These are phyloP conservation scores for Amblyteles armatorius DNA, from an alignment of 2,888 invertebrate species.

Conservation along the genomic window DNA sequence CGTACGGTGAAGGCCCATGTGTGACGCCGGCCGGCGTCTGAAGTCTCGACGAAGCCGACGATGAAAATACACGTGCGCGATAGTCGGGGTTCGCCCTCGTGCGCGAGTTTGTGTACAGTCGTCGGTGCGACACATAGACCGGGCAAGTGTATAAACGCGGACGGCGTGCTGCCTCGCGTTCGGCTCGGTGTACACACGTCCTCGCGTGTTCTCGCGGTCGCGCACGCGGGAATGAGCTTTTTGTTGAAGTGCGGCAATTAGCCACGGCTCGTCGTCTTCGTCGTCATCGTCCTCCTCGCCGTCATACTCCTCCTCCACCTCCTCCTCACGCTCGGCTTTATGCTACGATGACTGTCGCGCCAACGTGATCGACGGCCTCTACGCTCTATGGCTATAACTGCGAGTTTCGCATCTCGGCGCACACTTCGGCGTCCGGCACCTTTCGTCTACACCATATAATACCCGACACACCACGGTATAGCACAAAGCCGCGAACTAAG, in stretches of 20 bases:
- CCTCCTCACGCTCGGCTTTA: constrained; percentile 61
- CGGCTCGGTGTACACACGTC: constrained; percentile 13
- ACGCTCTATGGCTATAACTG: constrained; percentile 60
- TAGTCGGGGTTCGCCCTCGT: constrained; percentile 52
- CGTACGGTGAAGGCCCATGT: constrained; percentile 10
- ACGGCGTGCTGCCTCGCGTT: background rate
- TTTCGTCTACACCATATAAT: constrained; percentile 11
- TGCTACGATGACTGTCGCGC: constrained; percentile 66
- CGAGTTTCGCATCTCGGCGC: constrained; percentile 24
- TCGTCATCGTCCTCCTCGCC: constrained; percentile 64
- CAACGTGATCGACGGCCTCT: constrained; percentile 69
- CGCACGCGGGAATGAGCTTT: constrained; percentile 77
- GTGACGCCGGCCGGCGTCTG: constrained; percentile 66
- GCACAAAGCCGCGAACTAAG: background rate
- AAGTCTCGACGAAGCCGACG: constrained; percentile 63
- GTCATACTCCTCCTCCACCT: constrained; percentile 39
- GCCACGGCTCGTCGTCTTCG: constrained; percentile 81
- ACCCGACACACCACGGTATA: background rate
- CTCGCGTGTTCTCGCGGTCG: constrained; percentile 62
- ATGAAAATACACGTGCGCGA: constrained; percentile 69
- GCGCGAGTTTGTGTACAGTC: constrained; percentile 37
- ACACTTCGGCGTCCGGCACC: constrained; percentile 9
- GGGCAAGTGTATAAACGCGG: constrained; percentile 1
- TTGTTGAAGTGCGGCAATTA: constrained; percentile 81
- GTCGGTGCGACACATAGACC: background rate